A percentile compares a stretch with the other conserved stretches of the same genome.
Evolutionary conservation across 2,113 vertebrate species (phyloP).

Genomic region (Astur gentilis): DNA sequence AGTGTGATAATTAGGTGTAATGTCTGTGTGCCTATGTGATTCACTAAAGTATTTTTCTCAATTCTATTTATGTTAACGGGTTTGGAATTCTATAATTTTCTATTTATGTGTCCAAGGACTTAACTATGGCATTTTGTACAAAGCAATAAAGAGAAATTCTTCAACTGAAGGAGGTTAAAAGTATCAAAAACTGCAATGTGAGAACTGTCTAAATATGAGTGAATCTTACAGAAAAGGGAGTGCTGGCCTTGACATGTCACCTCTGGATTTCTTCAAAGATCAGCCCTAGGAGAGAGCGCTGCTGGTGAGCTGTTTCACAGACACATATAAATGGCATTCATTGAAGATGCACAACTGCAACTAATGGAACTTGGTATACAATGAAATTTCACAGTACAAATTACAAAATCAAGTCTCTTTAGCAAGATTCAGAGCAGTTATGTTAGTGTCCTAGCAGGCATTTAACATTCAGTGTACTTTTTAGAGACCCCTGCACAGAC

Average conservation of each 20-base stretch:
- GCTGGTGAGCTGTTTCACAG: background rate
- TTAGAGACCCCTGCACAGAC: background rate
- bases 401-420: background rate
- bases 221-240: background rate
- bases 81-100: background rate
- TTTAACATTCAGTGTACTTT: background rate
- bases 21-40: background rate
- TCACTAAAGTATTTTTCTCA: background rate
- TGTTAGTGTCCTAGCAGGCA: background rate
- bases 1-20: background rate
- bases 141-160: background rate
- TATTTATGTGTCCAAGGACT: background rate
- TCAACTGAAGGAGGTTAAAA: background rate
- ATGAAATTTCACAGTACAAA: background rate
- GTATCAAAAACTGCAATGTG: background rate
- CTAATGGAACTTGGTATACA: background rate
- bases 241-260: fast-evolving
- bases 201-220: background rate
- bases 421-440: background rate
- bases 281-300: background rate
- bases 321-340: background rate
- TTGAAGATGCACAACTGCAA: background rate
- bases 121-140: background rate
- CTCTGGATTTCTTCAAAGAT: background rate
- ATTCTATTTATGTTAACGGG: background rate